Evolutionary conservation across 2,888 invertebrate genomes (phyloP).

Genomic region (Orthosia gothica): DNA sequence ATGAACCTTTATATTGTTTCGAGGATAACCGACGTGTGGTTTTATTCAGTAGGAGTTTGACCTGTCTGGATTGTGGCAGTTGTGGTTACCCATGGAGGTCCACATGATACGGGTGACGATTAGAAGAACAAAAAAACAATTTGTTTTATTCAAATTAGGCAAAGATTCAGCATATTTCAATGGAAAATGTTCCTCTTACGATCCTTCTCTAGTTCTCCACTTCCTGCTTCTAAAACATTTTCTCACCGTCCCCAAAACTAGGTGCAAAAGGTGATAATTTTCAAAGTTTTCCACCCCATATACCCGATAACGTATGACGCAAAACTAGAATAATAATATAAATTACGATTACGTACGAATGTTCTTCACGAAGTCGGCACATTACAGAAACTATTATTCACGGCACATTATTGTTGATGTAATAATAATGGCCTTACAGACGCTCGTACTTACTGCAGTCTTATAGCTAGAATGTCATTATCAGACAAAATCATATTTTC

Average conservation of each 20-base stretch:
- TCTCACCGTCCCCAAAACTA: neutral
- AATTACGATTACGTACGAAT: slow-evolving; percentile 57
- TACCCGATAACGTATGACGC: slow-evolving; percentile 47
- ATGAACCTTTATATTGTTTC: too few relatives aligned
- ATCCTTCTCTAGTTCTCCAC: neutral
- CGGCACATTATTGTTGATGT: slow-evolving; percentile 60
- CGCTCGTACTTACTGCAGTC: slow-evolving; percentile 3
- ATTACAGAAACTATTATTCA: slow-evolving; percentile 61
- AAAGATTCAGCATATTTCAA: neutral
- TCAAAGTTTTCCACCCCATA: slow-evolving; percentile 38
- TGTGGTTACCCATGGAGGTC: too few relatives aligned
- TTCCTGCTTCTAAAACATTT: neutral
- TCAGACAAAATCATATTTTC: too few relatives aligned
- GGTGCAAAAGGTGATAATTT: slow-evolving; percentile 36
- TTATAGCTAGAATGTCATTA: too few relatives aligned
- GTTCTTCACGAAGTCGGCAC: slow-evolving; percentile 52
- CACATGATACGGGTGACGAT: neutral
- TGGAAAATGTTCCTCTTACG: neutral
- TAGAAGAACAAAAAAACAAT: neutral
- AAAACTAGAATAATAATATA: slow-evolving; percentile 57
- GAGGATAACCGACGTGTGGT: too few relatives aligned
- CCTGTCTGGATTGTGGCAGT: too few relatives aligned
- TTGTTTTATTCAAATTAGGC: neutral
- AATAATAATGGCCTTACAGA: slow-evolving; percentile 51
- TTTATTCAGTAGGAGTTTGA: too few relatives aligned